Evolutionary conservation across 2,888 invertebrate species (phyloP).

Genomic region (Cremastinae sp.): DNA sequence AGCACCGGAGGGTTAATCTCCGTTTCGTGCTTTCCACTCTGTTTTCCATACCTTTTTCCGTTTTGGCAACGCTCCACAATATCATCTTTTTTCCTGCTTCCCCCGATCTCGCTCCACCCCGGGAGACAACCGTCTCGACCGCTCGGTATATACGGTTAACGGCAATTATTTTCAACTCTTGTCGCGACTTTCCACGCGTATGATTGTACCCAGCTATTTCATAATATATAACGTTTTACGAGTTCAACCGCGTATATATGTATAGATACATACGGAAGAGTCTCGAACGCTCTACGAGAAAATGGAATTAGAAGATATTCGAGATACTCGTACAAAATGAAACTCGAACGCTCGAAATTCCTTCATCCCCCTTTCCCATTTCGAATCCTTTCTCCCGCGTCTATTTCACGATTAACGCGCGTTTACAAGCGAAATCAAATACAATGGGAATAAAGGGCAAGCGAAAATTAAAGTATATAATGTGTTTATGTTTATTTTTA

Average conservation of each 20-base stretch:
- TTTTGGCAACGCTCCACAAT: slow-evolving; percentile 57
- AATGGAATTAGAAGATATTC: slow-evolving; percentile 5
- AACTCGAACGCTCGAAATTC: neutral
- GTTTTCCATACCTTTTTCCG: slow-evolving; percentile 55
- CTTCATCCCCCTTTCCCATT: neutral
- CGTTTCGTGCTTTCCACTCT: slow-evolving; percentile 59
- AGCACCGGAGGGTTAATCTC: slow-evolving; percentile 59
- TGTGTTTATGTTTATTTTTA: too few relatives aligned
- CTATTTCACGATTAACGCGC: too few relatives aligned
- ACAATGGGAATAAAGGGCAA: too few relatives aligned
- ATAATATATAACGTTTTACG: slow-evolving; percentile 26
- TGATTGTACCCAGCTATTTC: slow-evolving; percentile 38
- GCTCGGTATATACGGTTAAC: slow-evolving; percentile 52
- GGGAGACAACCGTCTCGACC: slow-evolving; percentile 46
- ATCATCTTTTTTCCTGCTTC: slow-evolving; percentile 31
- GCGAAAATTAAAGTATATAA: too few relatives aligned
- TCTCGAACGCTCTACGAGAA: neutral
- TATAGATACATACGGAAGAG: neutral
- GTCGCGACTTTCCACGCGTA: slow-evolving; percentile 49
- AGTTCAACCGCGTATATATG: slow-evolving; percentile 16
- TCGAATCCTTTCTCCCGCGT: neutral
- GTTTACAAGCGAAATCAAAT: too few relatives aligned
- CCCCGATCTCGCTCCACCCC: slow-evolving; percentile 13
- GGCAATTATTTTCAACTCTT: slow-evolving; percentile 57
- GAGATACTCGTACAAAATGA: neutral